Evolutionary conservation across 2,888 invertebrate genomes (phyloP), one percentile per base, ranked within the genome.

Genomic region (Chaetogeoica ovagalla): DNA sequence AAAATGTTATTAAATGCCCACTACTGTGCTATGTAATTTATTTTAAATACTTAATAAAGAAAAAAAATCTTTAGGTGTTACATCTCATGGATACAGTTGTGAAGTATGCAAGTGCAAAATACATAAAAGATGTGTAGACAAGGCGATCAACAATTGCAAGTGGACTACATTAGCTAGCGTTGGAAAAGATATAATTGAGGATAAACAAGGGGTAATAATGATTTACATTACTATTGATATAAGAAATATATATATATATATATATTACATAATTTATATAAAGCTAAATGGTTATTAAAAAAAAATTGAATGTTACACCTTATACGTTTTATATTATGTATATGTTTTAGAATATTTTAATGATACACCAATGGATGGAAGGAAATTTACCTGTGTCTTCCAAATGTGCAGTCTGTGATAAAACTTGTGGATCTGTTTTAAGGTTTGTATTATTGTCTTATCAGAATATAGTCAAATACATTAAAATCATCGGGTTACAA

Each of bases 301-400:
- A 48, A 48, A 3, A 48, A 48, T 11, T 48, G 8, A 48, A 11
- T 13, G 13, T 13, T 48, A 2, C 11, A 48, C 19, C 55, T 55
- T 19, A 3, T 55, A 55, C 55, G 43, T 75, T 39, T 71, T 65
- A 60, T 65, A 19, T 15, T 63, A 57, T 59, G 15, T 73, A n/a
- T 81, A 55, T 43, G 48, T 81, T 60, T 72, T 74, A 83, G 82
- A 83, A 83, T 81, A 83, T 83, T 77, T 92, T 92, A 83, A 96
- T 97, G 95, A 97, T 97, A 19, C 98, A 98, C 88, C 98, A 98
- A 86, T 98, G 98, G 98, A 90, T 98, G 89, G 97, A 97, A 87
- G 97, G 98, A 62, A 98, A 98, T 88, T 88, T 98, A 83, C 96
- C 97, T 6, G 97, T 97, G 81, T 94, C 96, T 81, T 93, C 97